Percentiles rank a stretch among this genome's conserved stretches.
Conservation (phyloP, 2,113 vertebrate species). For the Oryctolagus cuniculus region DNA sequence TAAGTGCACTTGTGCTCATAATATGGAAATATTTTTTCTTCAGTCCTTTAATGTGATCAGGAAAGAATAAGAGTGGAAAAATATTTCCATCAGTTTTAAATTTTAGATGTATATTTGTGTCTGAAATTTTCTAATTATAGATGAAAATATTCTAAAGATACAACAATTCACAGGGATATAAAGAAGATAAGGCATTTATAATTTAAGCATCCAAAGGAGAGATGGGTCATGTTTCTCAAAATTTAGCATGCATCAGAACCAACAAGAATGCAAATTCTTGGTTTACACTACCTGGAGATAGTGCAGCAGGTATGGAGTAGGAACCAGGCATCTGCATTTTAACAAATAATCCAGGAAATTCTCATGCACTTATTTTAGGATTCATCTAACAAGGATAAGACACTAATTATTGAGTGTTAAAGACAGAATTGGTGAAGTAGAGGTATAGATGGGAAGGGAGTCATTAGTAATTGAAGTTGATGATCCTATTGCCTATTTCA, state of each 20-base stretch:
- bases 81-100: neutral
- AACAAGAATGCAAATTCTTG: neutral
- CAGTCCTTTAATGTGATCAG: constrained; percentile 24
- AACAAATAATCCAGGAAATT: neutral
- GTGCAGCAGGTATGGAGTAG: neutral
- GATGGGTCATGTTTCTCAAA: neutral
- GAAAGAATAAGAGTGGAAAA: neutral
- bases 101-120: neutral
- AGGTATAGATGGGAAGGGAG: neutral
- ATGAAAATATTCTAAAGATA: neutral
- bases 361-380: neutral
- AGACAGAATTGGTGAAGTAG: neutral
- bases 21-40: constrained; percentile 11
- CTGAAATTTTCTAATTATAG: constrained; percentile 32
- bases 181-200: neutral
- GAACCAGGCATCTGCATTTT: neutral
- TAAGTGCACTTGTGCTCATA: neutral
- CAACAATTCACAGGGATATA: neutral
- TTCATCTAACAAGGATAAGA: neutral
- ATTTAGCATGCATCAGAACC: neutral
- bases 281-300: neutral
- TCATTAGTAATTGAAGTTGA: neutral
- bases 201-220: neutral
- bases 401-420: constrained; percentile 3
- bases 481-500: neutral